Percentiles rank a stretch among this genome's conserved stretches.
Evolutionary conservation across 2,888 invertebrate genomes (phyloP).

Genomic region (Leptogaster cylindrica): DNA sequence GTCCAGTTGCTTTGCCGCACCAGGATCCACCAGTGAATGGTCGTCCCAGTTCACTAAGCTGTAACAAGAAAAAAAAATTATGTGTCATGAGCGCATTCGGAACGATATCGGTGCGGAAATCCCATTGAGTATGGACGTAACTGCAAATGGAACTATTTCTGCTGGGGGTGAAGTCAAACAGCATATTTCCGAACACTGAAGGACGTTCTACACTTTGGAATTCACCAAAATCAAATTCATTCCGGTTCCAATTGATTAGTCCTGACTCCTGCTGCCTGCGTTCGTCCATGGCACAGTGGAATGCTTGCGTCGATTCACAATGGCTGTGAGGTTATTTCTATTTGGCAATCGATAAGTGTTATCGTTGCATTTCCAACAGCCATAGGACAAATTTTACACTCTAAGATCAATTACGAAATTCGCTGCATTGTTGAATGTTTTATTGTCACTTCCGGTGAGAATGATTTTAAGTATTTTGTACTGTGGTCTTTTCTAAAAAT

Average conservation of each 20-base stretch:
- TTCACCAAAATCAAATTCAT: conserved; percentile 20
- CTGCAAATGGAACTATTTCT: too few relatives aligned
- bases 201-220: neutral
- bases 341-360: conserved; percentile 12
- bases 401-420: conserved; percentile 16
- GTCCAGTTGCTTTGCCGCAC: conserved; percentile 83
- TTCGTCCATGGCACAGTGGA: too few relatives aligned
- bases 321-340: conserved; percentile 22
- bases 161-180: conserved; percentile 12
- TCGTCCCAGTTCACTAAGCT: conserved; percentile 82
- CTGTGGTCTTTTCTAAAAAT: too few relatives aligned
- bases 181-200: neutral
- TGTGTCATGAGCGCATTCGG: neutral
- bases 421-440: conserved; percentile 1
- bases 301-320: conserved; percentile 1
- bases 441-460: neutral
- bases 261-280: neutral
- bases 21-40: conserved; percentile 90
- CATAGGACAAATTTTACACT: conserved; percentile 1
- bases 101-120: neutral
- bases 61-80: conserved; percentile 53
- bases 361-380: neutral
- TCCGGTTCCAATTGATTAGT: conserved; percentile 13
- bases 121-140: too few relatives aligned
- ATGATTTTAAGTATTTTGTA: neutral